Evolutionary conservation across 2,888 invertebrate genomes (phyloP), one percentile per base, ranked within the genome.

Genomic region (Halictus quadricinctus): DNA sequence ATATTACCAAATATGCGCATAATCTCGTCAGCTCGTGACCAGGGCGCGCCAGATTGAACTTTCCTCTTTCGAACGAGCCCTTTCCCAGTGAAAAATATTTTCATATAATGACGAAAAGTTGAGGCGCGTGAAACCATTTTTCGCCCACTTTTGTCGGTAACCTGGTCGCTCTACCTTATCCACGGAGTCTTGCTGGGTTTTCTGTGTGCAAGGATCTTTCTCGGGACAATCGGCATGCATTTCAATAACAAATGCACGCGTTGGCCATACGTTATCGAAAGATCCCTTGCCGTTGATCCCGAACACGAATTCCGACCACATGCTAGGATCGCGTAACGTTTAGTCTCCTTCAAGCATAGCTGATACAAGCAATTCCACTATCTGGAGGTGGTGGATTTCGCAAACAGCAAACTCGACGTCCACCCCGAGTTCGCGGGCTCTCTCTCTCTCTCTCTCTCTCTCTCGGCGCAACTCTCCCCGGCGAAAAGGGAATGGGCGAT

Each of bases 251-350:
- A 64, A 18, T 29, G 60, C 25, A 29, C 10, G 64, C 29, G 46
- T 66, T 48, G 6, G 15, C 64, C 18, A 36, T 66, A 36, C 66
- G 15, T 41, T 69, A 48, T 48, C 6, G 66, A 21, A n/a, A 64
- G 43, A 29, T 36, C 36, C 50, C 64, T 48, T 48, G 50, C n/a
- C 36, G 41, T 15, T 69, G 36, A 48, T 69, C 29, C 60, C 41
- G 15, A 18, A 50, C 50, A 15, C 69, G 50, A 76, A 69, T 36
- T 69, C 69, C 29, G 54, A 6, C 46, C 46, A 8, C 54, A 41
- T 74, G 66, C 15, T 48, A 76, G 58, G 72, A 75, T 54, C 70
- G 12, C 82, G 77, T 72, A 85, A 79, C 80, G 58, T 76, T 69
- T 58, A 81, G 69, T 74, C 60, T 74, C 77, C 70, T 77, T 64